Conservation (phyloP, 2,113 vertebrate genomes). For the Diphyllodes magnificus region DNA sequence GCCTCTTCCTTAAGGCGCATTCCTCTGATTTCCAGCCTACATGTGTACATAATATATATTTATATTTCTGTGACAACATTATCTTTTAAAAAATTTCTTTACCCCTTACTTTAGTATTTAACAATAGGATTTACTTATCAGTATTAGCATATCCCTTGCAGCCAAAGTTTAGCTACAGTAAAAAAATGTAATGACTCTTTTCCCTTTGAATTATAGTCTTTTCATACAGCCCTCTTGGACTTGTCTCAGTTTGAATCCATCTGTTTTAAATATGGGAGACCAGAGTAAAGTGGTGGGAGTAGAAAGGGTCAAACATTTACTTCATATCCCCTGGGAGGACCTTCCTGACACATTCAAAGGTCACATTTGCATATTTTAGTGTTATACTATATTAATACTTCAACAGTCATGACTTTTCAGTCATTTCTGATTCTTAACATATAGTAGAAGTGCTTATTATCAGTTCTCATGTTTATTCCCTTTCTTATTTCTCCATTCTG, state of each 20-base stretch:
- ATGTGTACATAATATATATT: not conserved
- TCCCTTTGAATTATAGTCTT: not conserved
- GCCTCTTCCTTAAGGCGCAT: not conserved
- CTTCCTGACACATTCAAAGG: not conserved
- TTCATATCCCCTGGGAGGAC: not conserved
- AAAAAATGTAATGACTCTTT: not conserved
- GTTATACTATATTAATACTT: not conserved
- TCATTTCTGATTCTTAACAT: not conserved
- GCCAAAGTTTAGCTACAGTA: not conserved
- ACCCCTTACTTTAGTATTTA: not conserved
- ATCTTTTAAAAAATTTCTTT: not conserved
- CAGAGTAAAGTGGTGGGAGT: not conserved
- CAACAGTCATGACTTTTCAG: not conserved
- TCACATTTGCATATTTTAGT: not conserved
- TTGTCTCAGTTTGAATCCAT: not conserved
- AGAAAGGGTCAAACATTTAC: not conserved
- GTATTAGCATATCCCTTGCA: not conserved
- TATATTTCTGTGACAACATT: not conserved
- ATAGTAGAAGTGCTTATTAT: not conserved
- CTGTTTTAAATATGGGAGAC: not conserved
- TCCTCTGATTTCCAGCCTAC: not conserved
- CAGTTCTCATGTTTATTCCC: not conserved
- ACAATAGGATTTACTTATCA: not conserved
- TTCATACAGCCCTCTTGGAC: not conserved
- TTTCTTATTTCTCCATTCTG: not conserved